Evolutionary conservation across 1,140 invertebrate genomes (phyloP).

Genomic region (Heliothis subflexa): DNA sequence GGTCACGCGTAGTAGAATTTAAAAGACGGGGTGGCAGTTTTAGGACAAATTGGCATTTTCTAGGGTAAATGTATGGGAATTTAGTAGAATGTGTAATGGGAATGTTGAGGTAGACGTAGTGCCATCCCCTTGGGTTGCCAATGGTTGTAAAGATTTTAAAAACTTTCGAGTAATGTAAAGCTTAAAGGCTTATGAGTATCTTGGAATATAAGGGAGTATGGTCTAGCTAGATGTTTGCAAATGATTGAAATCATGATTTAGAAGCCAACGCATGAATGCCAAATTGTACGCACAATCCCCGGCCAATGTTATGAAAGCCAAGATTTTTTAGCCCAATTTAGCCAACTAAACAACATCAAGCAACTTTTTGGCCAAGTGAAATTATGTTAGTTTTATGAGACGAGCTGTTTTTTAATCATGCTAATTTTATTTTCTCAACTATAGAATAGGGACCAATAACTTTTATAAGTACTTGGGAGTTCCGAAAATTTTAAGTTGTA

Average conservation of each 20-base stretch:
- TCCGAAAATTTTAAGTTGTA: background rate
- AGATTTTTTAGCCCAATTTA: conserved; percentile 21
- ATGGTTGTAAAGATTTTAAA: background rate
- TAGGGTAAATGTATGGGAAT: background rate
- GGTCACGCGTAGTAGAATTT: background rate
- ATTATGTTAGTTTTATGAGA: background rate
- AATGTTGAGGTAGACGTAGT: conserved; percentile 1
- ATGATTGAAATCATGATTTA: conserved; percentile 2
- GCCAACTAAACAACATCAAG: background rate
- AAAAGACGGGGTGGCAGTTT: background rate
- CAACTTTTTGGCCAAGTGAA: conserved; percentile 2
- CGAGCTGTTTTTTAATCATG: background rate
- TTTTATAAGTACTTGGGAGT: background rate
- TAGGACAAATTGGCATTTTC: background rate
- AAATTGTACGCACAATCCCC: conserved; percentile 41
- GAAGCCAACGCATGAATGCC: conserved; percentile 37
- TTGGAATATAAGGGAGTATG: background rate
- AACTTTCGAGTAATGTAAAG: background rate
- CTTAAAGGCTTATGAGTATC: background rate
- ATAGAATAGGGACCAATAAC: conserved; percentile 2
- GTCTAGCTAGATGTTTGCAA: background rate
- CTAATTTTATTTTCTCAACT: background rate
- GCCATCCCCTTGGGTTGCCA: conserved; percentile 10
- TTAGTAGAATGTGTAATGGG: background rate
- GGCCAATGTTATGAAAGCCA: conserved; percentile 16